phyloP scores from a whole-genome alignment of 53 echinoderm and acorn worm species.

The Astropecten irregularis region DNA sequence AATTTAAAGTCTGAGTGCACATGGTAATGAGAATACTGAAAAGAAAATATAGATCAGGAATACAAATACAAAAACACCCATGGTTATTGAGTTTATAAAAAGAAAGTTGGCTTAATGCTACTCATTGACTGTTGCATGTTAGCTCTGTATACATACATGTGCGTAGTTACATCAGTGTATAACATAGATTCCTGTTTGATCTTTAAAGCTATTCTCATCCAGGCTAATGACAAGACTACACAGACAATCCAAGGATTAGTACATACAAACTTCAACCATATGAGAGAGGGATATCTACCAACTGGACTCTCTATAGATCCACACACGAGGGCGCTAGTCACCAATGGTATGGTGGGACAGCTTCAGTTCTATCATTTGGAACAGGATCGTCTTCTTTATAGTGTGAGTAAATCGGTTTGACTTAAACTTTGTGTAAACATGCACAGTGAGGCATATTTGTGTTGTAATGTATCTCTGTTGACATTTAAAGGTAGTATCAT shows the following conservation, averaged over 20 bases:
- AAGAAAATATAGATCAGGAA: no score
- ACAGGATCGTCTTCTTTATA: constrained; percentile 76
- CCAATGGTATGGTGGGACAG: constrained; percentile 83
- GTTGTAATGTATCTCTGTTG: no score
- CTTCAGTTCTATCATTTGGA: constrained; percentile 88
- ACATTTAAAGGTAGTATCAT: no score
- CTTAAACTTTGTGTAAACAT: neutral
- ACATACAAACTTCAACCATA: constrained; percentile 62
- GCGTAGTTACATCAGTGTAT: no score
- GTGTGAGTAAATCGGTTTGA: constrained; percentile 86
- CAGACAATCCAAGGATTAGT: constrained; percentile 88
- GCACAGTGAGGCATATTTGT: neutral
- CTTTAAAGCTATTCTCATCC: constrained; percentile 74
- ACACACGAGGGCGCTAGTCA: constrained; percentile 79
- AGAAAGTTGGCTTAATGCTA: no score
- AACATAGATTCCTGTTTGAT: no score
- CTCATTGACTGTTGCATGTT: no score
- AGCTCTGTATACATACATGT: no score
- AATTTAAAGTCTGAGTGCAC: no score
- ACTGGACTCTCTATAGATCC: constrained; percentile 82
- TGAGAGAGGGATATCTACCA: constrained; percentile 47
- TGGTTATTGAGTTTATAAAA: no score
- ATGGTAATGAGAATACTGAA: no score
- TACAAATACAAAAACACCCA: no score
- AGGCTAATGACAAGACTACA: constrained; percentile 60